Base-by-base conservation (phyloP, 2,113 vertebrate genomes). In the Anolis carolinensis region DNA sequence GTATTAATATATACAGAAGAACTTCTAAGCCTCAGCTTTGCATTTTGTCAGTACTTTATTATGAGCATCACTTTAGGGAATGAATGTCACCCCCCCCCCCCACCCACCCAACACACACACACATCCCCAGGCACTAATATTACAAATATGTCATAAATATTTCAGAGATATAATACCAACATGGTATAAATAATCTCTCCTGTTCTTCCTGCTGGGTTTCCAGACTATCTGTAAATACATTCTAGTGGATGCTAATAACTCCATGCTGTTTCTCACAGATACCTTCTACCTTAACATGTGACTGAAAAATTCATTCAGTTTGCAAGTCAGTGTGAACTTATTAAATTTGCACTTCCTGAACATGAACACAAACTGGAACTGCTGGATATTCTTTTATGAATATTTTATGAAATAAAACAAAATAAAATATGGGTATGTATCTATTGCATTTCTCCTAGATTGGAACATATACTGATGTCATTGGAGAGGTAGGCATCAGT, bases 1-100 rank as follows among this genome's bases (percentile, higher is more conserved):
- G 77, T 76, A 77, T 77, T 77, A 77, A 84, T 77, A 71, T 78
- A 50, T 44, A 39, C 32, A 20, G 52, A 85, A 85, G 79, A 30
- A 65, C 27, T 67, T 63, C 63, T 63, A 27, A 79, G 16, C 63
- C 16, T 71, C 39, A 79, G 21, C 62, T 73, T 34, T 74, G 16
- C 11, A 39, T 62, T 34, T 62, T 62, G 55, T 55, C 67, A 55
- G 81, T 71, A 52, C 21, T 82, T 73, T 82, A 36, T 21, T 36
- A 25, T n/a, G 68, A 48, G 52, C 34, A 85, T 71, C 59, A 59
- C 65, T 86, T 71, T 20, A 86, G 50, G 74, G 18, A 18, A 30
- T 65, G 20, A 62, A 55, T 21, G 30, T 71, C 34, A 44, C 39
- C 2, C 39, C 2, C 39, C 39, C 2, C 39, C 2, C 39, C 2